Evolutionary conservation across 2,888 invertebrate species (phyloP).

Genomic region (Tanytarsus gracilentus): DNA sequence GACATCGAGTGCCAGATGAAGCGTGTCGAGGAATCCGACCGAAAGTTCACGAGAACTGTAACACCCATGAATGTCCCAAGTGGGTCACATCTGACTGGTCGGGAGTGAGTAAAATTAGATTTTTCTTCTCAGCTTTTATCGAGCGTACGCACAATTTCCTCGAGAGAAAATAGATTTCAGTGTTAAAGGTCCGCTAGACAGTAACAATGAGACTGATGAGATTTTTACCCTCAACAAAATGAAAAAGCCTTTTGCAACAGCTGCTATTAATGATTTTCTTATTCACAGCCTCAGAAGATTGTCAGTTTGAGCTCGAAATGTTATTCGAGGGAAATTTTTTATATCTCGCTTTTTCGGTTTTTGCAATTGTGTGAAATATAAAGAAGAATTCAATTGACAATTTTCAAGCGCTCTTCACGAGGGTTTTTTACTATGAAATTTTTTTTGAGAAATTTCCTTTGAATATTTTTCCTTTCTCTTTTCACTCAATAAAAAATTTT

Average conservation of each 20-base stretch:
- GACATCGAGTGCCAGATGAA: slow-evolving; percentile 67
- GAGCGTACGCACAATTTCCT: background rate
- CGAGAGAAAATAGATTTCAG: background rate
- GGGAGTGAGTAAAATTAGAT: slow-evolving; percentile 59
- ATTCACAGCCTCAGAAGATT: background rate
- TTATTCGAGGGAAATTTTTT: too few species aligned
- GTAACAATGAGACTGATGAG: background rate
- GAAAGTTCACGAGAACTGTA: slow-evolving; percentile 71
- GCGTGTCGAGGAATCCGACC: slow-evolving; percentile 73
- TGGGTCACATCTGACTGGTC: slow-evolving; percentile 88
- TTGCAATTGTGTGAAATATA: too few species aligned
- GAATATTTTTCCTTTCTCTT: too few species aligned
- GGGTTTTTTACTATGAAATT: too few species aligned
- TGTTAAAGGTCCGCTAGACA: background rate
- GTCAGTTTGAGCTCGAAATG: background rate
- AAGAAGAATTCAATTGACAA: too few species aligned
- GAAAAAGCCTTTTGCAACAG: background rate
- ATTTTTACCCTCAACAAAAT: background rate
- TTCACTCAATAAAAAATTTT: too few species aligned
- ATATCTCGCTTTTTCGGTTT: too few species aligned
- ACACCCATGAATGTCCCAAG: slow-evolving; percentile 72
- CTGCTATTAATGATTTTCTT: slow-evolving; percentile 14
- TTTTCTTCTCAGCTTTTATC: slow-evolving; percentile 29
- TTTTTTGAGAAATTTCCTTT: too few species aligned
- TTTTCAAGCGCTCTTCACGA: too few species aligned